Evolutionary conservation across 2,888 invertebrate genomes (phyloP).

Genomic region (Schrankia costaestrigalis): DNA sequence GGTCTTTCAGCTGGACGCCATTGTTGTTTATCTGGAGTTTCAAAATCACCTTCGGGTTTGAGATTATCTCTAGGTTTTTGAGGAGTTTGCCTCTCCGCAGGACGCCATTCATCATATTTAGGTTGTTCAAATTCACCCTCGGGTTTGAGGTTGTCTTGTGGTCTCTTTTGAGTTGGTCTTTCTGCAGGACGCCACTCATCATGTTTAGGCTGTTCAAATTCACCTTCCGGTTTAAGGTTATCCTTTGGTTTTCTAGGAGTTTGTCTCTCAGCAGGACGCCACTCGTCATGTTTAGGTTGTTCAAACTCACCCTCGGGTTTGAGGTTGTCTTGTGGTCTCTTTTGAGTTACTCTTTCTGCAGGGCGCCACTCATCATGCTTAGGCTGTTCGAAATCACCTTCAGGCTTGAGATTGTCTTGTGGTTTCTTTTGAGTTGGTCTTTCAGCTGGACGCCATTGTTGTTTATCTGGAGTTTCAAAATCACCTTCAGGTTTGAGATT

Average conservation of each 20-base stretch:
- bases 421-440: conserved; percentile 77
- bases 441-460: conserved; percentile 72
- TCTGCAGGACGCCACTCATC: conserved; percentile 59
- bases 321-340: conserved; percentile 75
- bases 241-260: conserved; percentile 60
- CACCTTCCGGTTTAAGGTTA: conserved; percentile 62
- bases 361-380: conserved; percentile 63
- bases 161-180: conserved; percentile 49
- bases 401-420: conserved; percentile 78
- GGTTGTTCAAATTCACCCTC: conserved; percentile 79
- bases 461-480: conserved; percentile 51
- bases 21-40: conserved; percentile 46
- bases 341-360: conserved; percentile 48
- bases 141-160: conserved; percentile 70
- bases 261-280: conserved; percentile 52
- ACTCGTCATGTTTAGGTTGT: conserved; percentile 58
- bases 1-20: conserved; percentile 64
- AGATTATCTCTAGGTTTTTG: conserved; percentile 61
- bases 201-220: conserved; percentile 56
- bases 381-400: conserved; percentile 79
- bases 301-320: conserved; percentile 74
- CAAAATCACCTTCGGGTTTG: conserved; percentile 76
- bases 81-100: conserved; percentile 46
- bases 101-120: conserved; percentile 43
- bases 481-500: conserved; percentile 81